These are phyloP conservation scores for Drosophila pruinosa DNA, from an alignment of 1,140 invertebrate genomes.

Conservation along the genomic window DNA sequence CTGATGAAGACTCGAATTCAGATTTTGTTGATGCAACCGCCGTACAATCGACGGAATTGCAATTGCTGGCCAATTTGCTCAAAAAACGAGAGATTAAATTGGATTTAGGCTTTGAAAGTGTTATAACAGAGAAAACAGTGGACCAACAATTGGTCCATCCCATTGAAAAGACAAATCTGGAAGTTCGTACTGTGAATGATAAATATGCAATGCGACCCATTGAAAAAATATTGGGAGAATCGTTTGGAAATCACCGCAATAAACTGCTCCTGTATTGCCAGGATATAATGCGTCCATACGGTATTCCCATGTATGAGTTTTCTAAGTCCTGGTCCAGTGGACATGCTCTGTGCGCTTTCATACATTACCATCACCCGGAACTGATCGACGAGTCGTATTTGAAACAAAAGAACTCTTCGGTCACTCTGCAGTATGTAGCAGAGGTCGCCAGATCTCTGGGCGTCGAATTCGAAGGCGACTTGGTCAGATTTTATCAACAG, in stretches of 20 bases:
- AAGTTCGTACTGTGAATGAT: neutral
- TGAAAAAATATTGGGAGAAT: slow-evolving; percentile 22
- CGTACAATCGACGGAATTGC: no score
- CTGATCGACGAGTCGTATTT: slow-evolving; percentile 26
- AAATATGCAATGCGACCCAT: neutral
- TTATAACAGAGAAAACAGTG: neutral
- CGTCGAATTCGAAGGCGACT: neutral
- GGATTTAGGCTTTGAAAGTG: neutral
- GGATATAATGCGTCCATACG: slow-evolving; percentile 34
- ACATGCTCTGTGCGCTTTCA: slow-evolving; percentile 51
- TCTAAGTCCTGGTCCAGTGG: slow-evolving; percentile 45
- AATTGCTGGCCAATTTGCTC: neutral
- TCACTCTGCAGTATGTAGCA: slow-evolving; percentile 22
- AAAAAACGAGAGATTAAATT: neutral
- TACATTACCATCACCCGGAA: slow-evolving; percentile 40
- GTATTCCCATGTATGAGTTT: slow-evolving; percentile 66
- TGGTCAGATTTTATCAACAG: neutral
- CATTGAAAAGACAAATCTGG: neutral
- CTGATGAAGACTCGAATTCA: neutral
- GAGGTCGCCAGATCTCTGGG: slow-evolving; percentile 20
- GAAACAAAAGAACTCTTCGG: neutral
- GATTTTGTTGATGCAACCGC: no score
- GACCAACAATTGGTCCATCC: neutral
- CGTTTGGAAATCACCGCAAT: slow-evolving; percentile 30
- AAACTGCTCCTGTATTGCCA: slow-evolving; percentile 28